Conservation (phyloP, 2,797 vertebrate genomes). For the Malacoraja senta region DNA sequence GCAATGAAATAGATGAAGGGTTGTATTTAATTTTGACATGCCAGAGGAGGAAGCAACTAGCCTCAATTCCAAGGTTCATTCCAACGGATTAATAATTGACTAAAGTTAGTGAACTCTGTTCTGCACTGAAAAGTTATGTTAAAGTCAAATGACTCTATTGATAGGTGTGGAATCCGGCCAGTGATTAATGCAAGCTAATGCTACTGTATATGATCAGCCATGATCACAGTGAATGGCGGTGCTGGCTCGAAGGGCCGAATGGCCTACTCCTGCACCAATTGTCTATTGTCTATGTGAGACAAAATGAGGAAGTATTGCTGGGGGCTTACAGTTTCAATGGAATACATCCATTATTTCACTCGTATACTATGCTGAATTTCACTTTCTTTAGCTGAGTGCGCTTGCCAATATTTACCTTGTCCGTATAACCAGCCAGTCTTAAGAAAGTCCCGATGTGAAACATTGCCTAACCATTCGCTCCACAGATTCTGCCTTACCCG, state of each 20-base stretch:
- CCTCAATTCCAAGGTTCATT: not conserved
- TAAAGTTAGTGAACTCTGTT: not conserved
- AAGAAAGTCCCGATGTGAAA: no score
- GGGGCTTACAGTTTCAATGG: not conserved
- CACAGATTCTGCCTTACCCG: no score
- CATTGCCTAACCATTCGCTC: no score
- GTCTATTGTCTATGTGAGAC: not conserved
- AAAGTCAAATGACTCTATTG: not conserved
- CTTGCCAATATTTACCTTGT: not conserved
- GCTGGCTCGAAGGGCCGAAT: no score
- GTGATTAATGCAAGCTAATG: not conserved
- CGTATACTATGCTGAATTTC: not conserved
- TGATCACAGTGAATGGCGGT: no score
- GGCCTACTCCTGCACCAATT: no score
- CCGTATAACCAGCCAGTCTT: not conserved
- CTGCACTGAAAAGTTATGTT: not conserved
- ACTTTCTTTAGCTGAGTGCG: not conserved
- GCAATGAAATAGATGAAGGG: conserved; percentile 3
- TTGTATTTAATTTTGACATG: not conserved
- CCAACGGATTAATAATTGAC: conserved; percentile 25
- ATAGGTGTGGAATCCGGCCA: not conserved
- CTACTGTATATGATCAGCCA: no score
- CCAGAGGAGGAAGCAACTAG: not conserved
- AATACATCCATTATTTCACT: not conserved
- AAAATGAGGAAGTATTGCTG: not conserved